Conservation (phyloP, 2,113 vertebrate genomes). For the Vulpes ferrilata region DNA sequence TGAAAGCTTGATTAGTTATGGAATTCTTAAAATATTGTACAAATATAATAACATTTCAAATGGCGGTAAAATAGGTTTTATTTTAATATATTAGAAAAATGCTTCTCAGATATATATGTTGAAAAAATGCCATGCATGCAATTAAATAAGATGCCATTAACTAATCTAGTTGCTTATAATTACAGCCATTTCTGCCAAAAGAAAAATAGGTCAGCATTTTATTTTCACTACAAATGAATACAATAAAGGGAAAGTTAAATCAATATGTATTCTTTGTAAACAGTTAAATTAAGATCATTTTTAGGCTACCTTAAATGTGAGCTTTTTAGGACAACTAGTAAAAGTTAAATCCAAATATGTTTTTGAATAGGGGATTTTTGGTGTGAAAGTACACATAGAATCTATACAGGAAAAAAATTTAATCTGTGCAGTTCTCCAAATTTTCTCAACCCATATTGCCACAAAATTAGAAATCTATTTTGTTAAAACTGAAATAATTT, state of each 20-base stretch:
- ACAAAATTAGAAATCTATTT: background rate
- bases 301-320: background rate
- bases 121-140: background rate
- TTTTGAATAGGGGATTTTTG: background rate
- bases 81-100: background rate
- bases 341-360: background rate
- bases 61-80: background rate
- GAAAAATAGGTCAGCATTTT: background rate
- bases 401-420: background rate
- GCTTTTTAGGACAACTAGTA: background rate
- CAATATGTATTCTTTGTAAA: background rate
- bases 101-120: background rate
- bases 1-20: background rate
- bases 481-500: background rate
- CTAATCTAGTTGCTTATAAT: background rate
- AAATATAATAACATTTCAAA: background rate
- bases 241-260: background rate
- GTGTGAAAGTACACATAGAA: background rate
- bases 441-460: background rate
- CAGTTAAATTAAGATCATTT: background rate
- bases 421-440: background rate
- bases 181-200: background rate
- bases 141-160: background rate
- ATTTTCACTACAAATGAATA: background rate
- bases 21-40: background rate